These are phyloP conservation scores for Pseudolaguvia tuberculata DNA, from an alignment of 2,113 vertebrate species.

Conservation along the genomic window DNA sequence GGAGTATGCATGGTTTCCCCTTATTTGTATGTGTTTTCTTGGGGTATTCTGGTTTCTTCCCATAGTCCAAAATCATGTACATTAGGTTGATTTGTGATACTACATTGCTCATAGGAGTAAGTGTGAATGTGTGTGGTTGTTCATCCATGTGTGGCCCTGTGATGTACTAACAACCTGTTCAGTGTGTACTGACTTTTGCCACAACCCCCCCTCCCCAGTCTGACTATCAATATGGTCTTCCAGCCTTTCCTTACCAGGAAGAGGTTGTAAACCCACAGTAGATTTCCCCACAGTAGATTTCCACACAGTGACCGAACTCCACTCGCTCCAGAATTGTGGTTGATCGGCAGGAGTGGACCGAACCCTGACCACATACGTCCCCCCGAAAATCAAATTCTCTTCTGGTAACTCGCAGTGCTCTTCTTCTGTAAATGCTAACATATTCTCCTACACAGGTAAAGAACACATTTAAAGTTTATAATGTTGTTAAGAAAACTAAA, in stretches of 20 bases:
- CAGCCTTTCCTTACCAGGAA: not conserved
- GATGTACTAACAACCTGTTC: too few species aligned
- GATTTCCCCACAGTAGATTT: slow-evolving; percentile 13
- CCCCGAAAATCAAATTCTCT: not conserved
- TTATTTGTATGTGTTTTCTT: too few species aligned
- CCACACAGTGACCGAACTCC: slow-evolving; percentile 24
- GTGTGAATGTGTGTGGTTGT: too few species aligned
- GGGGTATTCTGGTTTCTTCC: too few species aligned
- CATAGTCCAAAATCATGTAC: too few species aligned
- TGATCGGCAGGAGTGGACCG: accelerated
- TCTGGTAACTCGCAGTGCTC: not conserved
- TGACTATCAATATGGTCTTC: not conserved
- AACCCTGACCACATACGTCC: slow-evolving; percentile 23
- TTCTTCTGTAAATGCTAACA: accelerated
- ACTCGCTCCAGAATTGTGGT: slow-evolving; percentile 10
- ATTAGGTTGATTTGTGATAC: too few species aligned
- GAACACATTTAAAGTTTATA: not conserved
- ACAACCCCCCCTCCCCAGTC: too few species aligned
- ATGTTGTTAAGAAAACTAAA: not conserved
- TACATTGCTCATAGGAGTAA: too few species aligned
- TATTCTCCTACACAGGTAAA: not conserved
- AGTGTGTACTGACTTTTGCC: too few species aligned
- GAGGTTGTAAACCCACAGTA: not conserved
- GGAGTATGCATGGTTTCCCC: too few species aligned
- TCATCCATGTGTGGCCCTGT: too few species aligned